These are phyloP conservation scores for Tympanoctomys barrerae DNA, from an alignment of 2,797 vertebrate species.

Conservation along the genomic window DNA sequence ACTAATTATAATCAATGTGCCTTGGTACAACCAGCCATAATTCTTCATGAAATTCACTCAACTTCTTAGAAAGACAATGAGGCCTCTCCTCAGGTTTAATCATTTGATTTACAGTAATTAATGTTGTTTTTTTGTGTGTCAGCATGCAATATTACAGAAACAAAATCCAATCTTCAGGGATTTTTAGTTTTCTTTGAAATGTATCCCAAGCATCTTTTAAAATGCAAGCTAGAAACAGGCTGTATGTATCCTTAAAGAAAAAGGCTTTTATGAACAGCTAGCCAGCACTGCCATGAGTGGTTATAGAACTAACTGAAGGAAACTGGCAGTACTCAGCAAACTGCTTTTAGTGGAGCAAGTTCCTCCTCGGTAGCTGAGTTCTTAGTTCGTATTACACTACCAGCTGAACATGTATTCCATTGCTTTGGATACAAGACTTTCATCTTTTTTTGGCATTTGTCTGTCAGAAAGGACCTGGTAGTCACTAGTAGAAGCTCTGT, in stretches of 20 bases:
- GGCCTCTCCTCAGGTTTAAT: conserved; percentile 60
- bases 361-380: not conserved
- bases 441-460: too few species aligned
- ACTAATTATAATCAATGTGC: conserved; percentile 59
- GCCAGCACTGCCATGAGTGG: conserved; percentile 79
- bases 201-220: conserved; percentile 79
- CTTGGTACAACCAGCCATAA: conserved; percentile 48
- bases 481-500: too few species aligned
- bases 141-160: conserved; percentile 77
- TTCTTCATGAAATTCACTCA: conserved; percentile 57
- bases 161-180: conserved; percentile 71
- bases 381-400: conserved; percentile 85
- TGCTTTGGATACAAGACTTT: conserved; percentile 88
- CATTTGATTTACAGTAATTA: conserved; percentile 55
- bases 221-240: conserved; percentile 85
- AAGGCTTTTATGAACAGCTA: conserved; percentile 61
- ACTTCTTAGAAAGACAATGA: conserved; percentile 43
- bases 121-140: conserved; percentile 48
- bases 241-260: conserved; percentile 80
- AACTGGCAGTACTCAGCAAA: conserved; percentile 59
- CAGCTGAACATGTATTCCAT: conserved; percentile 99
- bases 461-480: too few species aligned
- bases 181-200: conserved; percentile 75
- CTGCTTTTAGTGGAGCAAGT: conserved; percentile 1
- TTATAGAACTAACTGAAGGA: conserved; percentile 89